A percentile compares a stretch with the other conserved stretches of the same genome.
Conservation (phyloP, 2,113 vertebrate species). For the Lepus europaeus region DNA sequence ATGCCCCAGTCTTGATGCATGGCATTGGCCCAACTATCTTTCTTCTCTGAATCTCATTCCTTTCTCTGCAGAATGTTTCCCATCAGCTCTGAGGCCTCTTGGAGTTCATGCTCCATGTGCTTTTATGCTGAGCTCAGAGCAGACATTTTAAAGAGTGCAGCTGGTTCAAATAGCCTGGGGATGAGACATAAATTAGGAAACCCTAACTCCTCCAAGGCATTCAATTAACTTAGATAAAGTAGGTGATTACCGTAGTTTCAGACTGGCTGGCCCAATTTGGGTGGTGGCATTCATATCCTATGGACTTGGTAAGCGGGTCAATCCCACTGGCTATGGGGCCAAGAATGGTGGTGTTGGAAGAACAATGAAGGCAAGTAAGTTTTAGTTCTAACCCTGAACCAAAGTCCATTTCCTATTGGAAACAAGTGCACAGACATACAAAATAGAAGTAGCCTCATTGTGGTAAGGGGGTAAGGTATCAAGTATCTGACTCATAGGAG, state of each 20-base stretch:
- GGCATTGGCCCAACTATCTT: fast-evolving
- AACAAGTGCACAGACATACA: background rate
- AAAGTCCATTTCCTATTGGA: background rate
- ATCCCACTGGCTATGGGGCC: too few species aligned
- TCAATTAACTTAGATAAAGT: background rate
- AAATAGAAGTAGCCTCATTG: background rate
- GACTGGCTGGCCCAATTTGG: fast-evolving
- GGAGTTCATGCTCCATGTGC: background rate
- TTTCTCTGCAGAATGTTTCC: background rate
- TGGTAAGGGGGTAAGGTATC: fast-evolving
- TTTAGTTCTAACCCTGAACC: background rate
- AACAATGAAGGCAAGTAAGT: background rate
- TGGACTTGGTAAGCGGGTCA: too few species aligned
- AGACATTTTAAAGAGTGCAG: background rate
- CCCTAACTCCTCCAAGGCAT: background rate
- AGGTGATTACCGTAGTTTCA: background rate
- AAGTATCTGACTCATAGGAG: background rate
- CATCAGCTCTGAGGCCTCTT: background rate
- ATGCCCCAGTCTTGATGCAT: background rate
- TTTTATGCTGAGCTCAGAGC: background rate
- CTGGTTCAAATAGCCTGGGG: background rate
- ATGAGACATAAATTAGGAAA: background rate
- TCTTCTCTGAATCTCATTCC: background rate
- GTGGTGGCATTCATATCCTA: background rate
- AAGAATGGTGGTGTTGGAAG: background rate